phyloP scores from a whole-genome alignment of 1,140 invertebrate genomes.

The Drosophila pseudoobscura region DNA sequence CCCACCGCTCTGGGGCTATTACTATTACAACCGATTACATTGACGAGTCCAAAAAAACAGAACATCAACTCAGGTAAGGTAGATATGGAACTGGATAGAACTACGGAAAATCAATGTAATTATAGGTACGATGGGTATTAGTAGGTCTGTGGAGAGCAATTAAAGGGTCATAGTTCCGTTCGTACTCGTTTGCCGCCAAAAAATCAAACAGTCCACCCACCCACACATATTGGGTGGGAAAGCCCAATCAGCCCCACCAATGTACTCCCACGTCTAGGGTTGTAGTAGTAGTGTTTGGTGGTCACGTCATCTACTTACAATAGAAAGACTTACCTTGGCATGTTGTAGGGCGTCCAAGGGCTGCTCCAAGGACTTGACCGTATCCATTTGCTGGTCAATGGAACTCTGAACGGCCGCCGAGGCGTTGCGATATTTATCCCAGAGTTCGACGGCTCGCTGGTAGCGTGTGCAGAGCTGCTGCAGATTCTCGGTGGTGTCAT shows the following conservation, averaged over 20 bases:
- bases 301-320: conserved; percentile 22
- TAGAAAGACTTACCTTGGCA: conserved; percentile 74
- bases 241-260: conserved; percentile 3
- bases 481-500: conserved; percentile 89
- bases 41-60: conserved; percentile 61
- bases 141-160: conserved; percentile 37
- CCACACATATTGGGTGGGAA: conserved; percentile 10
- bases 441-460: conserved; percentile 89
- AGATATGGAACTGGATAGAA: conserved; percentile 44
- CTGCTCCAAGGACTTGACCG: conserved; percentile 75
- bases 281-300: conserved; percentile 8
- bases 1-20: conserved; percentile 26
- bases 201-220: conserved; percentile 8
- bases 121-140: conserved; percentile 23
- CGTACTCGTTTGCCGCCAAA: conserved; percentile 53
- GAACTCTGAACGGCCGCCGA: conserved; percentile 89
- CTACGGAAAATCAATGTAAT: conserved; percentile 75
- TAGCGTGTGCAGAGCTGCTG: conserved; percentile 89
- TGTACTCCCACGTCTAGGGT: conserved; percentile 29
- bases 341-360: conserved; percentile 76
- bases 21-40: conserved; percentile 61
- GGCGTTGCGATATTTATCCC: conserved; percentile 90
- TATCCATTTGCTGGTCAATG: conserved; percentile 87
- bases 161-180: conserved; percentile 45
- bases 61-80: conserved; percentile 1